Evolutionary conservation across 2,113 vertebrate genomes (phyloP), one percentile per base, ranked within the genome.

Genomic region (Pontoporia blainvillei): DNA sequence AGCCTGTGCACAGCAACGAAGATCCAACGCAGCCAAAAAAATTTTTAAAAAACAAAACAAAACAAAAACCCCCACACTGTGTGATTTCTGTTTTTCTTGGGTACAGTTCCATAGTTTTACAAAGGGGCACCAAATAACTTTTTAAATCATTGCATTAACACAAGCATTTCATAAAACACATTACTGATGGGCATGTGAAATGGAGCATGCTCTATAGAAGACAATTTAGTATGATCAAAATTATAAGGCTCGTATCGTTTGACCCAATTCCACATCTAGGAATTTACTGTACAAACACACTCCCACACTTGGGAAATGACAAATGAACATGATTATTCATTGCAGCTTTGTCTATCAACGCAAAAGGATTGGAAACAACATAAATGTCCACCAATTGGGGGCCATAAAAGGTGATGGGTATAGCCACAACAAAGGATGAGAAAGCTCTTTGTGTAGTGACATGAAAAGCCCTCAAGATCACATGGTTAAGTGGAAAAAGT

Each of bases 261-360:
- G 78, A 90, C 73, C 76, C 67, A 86, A 71, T 73, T 96, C 54
- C 87, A 95, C 82, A 85, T 91, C 86, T 69, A 94, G 66, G 86
- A 97, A 97, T 95, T 95, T 95, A 86, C 46, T 96, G 92, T 95
- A 49, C 39, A 95, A 96, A 95, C 72, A 97, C 23, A 93, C 89
- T 94, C 96, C 54, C 88, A 96, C 71, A 86, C 82, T 94, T 95
- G 91, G 83, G 49, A 94, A 91, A 95, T 84, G 89, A 96, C 71
- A 75, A 54, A 91, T 91, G 83, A 86, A 49, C n/a, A 83, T 2
- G 29, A 83, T 90, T 89, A 91, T 86, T 91, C 86, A 91, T 57
- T 86, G 83, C 54, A 89, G 78, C 13, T 34, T 71, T 94, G 76
- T 93, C 54, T 86, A 67, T 66, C 90, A 93, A 96, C 79, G 86